Conservation (phyloP, 2,888 invertebrate species). For the Drosophila limbata region DNA sequence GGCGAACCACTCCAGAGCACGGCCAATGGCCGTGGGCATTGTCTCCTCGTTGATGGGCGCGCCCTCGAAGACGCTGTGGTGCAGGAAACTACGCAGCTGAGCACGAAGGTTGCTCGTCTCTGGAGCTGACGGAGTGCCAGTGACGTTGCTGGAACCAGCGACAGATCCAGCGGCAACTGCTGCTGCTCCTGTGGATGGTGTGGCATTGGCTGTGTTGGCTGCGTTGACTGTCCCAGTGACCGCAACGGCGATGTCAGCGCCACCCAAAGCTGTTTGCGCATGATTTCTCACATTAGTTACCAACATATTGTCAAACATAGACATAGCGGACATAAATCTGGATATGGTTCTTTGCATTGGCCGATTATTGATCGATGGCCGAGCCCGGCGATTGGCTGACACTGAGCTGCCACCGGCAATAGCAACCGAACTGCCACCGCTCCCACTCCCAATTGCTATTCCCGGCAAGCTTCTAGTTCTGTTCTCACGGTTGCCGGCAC, state of each 20-base stretch:
- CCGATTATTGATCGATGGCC: slow-evolving; percentile 14
- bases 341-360: slow-evolving; percentile 40
- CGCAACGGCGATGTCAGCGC: slow-evolving; percentile 20
- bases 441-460: slow-evolving; percentile 32
- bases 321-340: slow-evolving; percentile 48
- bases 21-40: slow-evolving; percentile 76
- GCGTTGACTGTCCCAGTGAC: slow-evolving; percentile 6
- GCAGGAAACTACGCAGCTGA: slow-evolving; percentile 79
- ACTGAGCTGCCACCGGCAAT: slow-evolving; percentile 32
- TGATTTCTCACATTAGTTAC: slow-evolving; percentile 67
- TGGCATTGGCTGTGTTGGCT: background rate
- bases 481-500: slow-evolving; percentile 39
- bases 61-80: slow-evolving; percentile 78
- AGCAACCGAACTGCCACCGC: slow-evolving; percentile 33
- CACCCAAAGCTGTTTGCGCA: slow-evolving; percentile 58
- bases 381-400: slow-evolving; percentile 30
- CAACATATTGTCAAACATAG: slow-evolving; percentile 51
- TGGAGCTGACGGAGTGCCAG: background rate
- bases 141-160: background rate
- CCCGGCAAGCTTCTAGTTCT: slow-evolving; percentile 30
- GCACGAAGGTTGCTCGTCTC: slow-evolving; percentile 68
- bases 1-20: slow-evolving; percentile 80
- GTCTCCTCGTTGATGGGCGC: slow-evolving; percentile 78
- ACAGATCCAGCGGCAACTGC: background rate
- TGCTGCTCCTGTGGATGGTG: slow-evolving; percentile 3